Evolutionary conservation across 2,888 invertebrate species (phyloP), one percentile per base, ranked within the genome.

Genomic region (Anorthoa munda): DNA sequence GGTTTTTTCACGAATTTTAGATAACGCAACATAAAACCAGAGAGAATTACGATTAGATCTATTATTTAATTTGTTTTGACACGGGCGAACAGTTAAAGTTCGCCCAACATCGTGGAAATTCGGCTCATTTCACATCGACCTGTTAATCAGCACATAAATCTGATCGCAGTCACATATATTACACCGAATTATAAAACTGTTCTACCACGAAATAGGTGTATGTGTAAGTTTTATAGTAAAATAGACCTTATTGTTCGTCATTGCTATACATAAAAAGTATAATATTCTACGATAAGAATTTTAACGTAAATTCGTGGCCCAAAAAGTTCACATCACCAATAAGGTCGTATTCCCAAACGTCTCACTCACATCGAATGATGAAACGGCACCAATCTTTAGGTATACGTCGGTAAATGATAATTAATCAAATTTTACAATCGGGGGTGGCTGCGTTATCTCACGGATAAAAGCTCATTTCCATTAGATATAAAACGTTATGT

Each of bases 401-500:
- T 55, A 79, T 18, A 76, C 21, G 78, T 75, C 61, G 71, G 81
- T 79, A 80, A 83, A 86, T 83, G 69, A 81, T 87, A 89, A 90
- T 90, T 89, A 92, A 91, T 93, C 90, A 92, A 91, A 89, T 87
- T 91, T 92, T 91, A 91, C 88, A 90, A 90, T 90, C 90, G 74
- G 81, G 89, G 89, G 88, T 91, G 85, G 90, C 94, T 95, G 95
- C 86, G 90, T 90, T 93, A 93, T 93, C 88, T 95, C 94, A 93
- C 87, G 90, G 89, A 93, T 94, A 94, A 94, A 95, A 94, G 93
- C 94, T 92, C 93, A 95, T 95, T 95, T 95, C 95, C 94, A 95
- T 93, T 94, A 92, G 93, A 94, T 94, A 95, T 96, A 95, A 95
- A 95, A 93, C 93, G 90, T 88, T 88, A 86, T 89, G 93, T 96